Evolutionary conservation across 2,888 invertebrate species (phyloP).

Genomic region (Lamellibrachia satsuma): DNA sequence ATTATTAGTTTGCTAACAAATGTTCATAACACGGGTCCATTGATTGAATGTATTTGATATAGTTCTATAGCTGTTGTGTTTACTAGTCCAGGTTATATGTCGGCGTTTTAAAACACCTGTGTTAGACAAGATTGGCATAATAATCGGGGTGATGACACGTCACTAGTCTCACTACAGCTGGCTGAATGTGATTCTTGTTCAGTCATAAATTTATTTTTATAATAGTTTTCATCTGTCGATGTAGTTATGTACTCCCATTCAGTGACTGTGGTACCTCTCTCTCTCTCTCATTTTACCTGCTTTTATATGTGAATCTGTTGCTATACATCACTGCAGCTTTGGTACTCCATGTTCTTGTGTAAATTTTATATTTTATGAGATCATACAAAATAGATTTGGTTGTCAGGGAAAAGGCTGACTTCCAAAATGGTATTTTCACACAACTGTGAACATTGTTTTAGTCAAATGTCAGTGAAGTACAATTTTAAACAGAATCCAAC

Average conservation of each 20-base stretch:
- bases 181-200: not conserved
- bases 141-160: not conserved
- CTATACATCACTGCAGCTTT: not conserved
- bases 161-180: not conserved
- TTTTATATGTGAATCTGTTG: not conserved
- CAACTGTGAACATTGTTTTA: not conserved
- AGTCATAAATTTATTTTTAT: not conserved
- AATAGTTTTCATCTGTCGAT: not conserved
- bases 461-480: not conserved
- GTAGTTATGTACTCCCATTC: not conserved
- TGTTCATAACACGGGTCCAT: conserved; percentile 12
- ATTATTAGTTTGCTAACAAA: not conserved
- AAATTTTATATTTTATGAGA: not conserved
- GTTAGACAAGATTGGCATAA: not conserved
- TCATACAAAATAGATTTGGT: not conserved
- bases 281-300: not conserved
- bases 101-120: not conserved
- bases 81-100: not conserved
- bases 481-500: not conserved
- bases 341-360: not conserved
- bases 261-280: not conserved
- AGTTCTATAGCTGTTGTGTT: not conserved
- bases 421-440: not conserved
- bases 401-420: not conserved
- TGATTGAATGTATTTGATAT: not conserved